A percentile compares a stretch with the other conserved stretches of the same genome.
These are phyloP conservation scores for Magallana angulata DNA, from an alignment of 1,140 invertebrate species.

Conservation along the genomic window DNA sequence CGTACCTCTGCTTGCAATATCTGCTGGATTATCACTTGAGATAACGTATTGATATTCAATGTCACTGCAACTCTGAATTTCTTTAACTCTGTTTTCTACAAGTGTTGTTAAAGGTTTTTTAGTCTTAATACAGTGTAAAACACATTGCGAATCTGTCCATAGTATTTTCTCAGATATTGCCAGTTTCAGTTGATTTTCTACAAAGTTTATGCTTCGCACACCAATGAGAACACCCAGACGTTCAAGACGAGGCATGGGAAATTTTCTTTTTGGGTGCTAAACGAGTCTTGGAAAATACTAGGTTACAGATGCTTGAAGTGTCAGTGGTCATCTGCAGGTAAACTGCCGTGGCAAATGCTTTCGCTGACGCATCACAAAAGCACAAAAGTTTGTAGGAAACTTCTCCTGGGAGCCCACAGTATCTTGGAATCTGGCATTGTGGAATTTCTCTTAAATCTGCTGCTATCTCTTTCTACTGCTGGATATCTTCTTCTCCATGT, in stretches of 20 bases:
- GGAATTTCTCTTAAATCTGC: background rate
- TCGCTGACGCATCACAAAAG: background rate
- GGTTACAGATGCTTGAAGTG: background rate
- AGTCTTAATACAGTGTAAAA: constrained; percentile 15
- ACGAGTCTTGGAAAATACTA: constrained; percentile 46
- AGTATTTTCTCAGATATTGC: too few relatives aligned
- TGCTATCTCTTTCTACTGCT: constrained; percentile 15
- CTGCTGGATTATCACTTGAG: background rate
- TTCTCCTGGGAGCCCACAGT: too few relatives aligned
- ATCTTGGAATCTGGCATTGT: too few relatives aligned
- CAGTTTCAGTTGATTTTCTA: too few relatives aligned
- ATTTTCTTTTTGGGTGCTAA: constrained; percentile 39
- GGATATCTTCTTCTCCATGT: background rate
- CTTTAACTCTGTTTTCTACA: constrained; percentile 19
- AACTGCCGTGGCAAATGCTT: constrained; percentile 37
- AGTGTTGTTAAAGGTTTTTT: too few relatives aligned
- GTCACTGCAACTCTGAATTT: too few relatives aligned
- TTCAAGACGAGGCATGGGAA: constrained; percentile 20
- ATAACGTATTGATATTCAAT: background rate
- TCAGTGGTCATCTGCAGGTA: constrained; percentile 7
- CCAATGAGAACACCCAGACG: background rate
- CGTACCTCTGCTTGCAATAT: background rate
- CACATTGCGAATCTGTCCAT: background rate
- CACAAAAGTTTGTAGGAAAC: too few relatives aligned
- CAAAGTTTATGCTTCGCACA: too few relatives aligned